These are phyloP conservation scores for Athalia rosae DNA, from an alignment of 2,888 invertebrate genomes.

Conservation along the genomic window DNA sequence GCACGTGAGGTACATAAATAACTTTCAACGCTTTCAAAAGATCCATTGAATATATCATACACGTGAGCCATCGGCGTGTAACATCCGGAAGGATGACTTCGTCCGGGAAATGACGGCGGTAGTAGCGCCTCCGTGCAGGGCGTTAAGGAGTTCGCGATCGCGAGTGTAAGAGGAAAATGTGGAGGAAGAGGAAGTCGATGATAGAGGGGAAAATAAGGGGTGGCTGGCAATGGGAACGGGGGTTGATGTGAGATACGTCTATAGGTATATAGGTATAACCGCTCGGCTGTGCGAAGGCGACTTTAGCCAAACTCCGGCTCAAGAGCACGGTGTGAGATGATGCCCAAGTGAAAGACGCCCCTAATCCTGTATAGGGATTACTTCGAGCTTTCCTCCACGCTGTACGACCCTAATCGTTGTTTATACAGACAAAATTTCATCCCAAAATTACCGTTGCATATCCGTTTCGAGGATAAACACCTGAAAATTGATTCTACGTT, in stretches of 20 bases:
- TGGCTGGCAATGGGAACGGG: not conserved
- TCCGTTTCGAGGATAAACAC: too few species aligned
- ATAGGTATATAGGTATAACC: not conserved
- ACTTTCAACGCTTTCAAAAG: not conserved
- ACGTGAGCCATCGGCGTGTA: slow-evolving; percentile 29
- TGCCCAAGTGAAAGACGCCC: slow-evolving; percentile 35
- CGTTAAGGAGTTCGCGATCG: slow-evolving; percentile 37
- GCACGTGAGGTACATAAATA: not conserved
- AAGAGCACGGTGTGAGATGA: slow-evolving; percentile 28
- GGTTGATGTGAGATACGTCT: not conserved
- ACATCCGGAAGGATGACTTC: slow-evolving; percentile 34
- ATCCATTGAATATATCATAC: slow-evolving; percentile 24
- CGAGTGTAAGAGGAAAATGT: slow-evolving; percentile 24
- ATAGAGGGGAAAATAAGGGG: not conserved
- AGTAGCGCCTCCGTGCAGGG: slow-evolving; percentile 28
- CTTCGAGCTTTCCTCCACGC: slow-evolving; percentile 24
- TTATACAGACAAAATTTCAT: slow-evolving; percentile 31
- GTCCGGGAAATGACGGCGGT: slow-evolving; percentile 9
- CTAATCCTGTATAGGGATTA: slow-evolving; percentile 40
- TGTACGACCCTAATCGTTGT: slow-evolving; percentile 26
- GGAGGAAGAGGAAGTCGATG: not conserved
- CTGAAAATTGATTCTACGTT: not conserved
- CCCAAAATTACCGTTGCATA: not conserved
- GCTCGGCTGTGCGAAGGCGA: slow-evolving; percentile 14
- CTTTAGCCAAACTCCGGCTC: slow-evolving; percentile 21